phyloP scores from a whole-genome alignment of 2,888 invertebrate species.

The Stegana nigrithorax region DNA sequence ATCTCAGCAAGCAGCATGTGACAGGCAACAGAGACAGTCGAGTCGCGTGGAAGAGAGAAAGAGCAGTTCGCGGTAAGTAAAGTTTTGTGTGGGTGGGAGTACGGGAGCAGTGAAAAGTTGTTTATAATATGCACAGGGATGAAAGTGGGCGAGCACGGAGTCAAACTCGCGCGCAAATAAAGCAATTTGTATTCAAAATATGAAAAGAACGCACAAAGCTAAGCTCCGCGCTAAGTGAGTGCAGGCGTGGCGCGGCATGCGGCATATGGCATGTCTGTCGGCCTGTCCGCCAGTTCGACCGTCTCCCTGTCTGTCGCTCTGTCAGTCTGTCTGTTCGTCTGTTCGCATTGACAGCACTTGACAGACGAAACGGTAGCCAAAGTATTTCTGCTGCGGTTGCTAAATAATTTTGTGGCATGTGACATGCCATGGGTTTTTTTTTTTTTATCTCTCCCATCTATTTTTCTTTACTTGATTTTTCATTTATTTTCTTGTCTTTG shows the following conservation, averaged over 20 bases:
- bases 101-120: slow-evolving; percentile 26
- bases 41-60: slow-evolving; percentile 28
- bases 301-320: slow-evolving; percentile 28
- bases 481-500: slow-evolving; percentile 43
- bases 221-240: no score
- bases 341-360: no score
- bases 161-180: slow-evolving; percentile 57
- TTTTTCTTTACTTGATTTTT: slow-evolving; percentile 13
- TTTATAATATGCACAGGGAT: slow-evolving; percentile 37
- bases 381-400: neutral
- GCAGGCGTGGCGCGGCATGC: neutral
- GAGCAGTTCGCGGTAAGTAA: slow-evolving; percentile 15
- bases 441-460: neutral
- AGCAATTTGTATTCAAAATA: slow-evolving; percentile 69
- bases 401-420: neutral
- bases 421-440: neutral
- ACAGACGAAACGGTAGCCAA: no score
- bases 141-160: slow-evolving; percentile 13
- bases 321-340: neutral
- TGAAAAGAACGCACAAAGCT: slow-evolving; percentile 50
- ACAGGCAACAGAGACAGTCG: slow-evolving; percentile 14
- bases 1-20: slow-evolving; percentile 15
- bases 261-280: no score
- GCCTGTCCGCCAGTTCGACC: no score
- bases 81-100: neutral